Conservation (phyloP, 2,113 vertebrate species). For the Gadus macrocephalus region DNA sequence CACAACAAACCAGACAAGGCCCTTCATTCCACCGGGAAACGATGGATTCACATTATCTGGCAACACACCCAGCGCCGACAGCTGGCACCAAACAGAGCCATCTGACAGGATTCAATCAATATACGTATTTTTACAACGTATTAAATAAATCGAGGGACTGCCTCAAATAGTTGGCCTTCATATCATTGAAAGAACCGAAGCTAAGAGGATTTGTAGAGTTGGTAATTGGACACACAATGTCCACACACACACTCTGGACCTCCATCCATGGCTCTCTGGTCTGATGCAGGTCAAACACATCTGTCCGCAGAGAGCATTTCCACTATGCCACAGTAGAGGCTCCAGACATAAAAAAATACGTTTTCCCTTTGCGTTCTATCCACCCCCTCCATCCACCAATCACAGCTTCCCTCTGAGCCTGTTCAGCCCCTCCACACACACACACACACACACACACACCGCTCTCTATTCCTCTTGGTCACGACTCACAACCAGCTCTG, state of each 20-base stretch:
- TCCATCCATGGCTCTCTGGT: too few species aligned
- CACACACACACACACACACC: constrained; percentile 33
- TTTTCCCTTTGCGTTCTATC: constrained; percentile 60
- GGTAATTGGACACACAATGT: too few species aligned
- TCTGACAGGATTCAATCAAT: too few species aligned
- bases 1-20: not conserved
- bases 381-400: constrained; percentile 70
- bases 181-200: too few species aligned
- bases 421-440: constrained; percentile 37
- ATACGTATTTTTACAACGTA: too few species aligned
- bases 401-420: constrained; percentile 29
- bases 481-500: constrained; percentile 49
- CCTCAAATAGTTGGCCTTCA: too few species aligned
- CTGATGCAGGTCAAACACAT: too few species aligned
- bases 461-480: constrained; percentile 42
- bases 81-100: constrained; percentile 1
- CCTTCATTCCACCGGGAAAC: not conserved
- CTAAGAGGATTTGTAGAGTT: too few species aligned
- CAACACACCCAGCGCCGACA: not conserved
- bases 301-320: too few species aligned
- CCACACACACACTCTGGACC: too few species aligned
- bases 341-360: constrained; percentile 43
- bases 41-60: not conserved
- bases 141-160: too few species aligned
- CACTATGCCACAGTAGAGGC: constrained; percentile 36